These are phyloP conservation scores for Osmoderma eremita DNA, from an alignment of 2,888 invertebrate species.

Conservation along the genomic window DNA sequence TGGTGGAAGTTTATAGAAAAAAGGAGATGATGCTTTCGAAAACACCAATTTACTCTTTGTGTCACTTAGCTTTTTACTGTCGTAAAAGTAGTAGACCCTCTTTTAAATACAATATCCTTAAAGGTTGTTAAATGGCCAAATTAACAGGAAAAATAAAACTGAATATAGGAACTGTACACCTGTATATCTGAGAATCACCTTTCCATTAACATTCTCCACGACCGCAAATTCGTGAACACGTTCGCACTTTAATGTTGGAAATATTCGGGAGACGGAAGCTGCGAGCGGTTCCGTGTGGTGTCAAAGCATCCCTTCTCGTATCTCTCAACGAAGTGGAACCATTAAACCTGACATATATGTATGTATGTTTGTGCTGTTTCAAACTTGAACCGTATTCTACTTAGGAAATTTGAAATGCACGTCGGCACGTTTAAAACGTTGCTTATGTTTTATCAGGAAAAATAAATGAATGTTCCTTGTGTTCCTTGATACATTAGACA, in stretches of 20 bases:
- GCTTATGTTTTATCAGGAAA: neutral
- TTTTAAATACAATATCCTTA: too few species aligned
- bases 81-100: too few species aligned
- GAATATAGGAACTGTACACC: too few species aligned
- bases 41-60: too few species aligned
- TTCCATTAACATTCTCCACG: neutral
- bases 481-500: neutral
- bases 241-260: neutral
- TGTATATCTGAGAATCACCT: neutral
- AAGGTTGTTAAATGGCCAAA: too few species aligned
- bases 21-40: too few species aligned
- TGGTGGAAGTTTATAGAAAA: too few species aligned
- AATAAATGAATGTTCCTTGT: neutral
- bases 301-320: slow-evolving; percentile 25
- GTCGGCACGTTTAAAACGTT: slow-evolving; percentile 17
- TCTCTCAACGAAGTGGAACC: slow-evolving; percentile 21
- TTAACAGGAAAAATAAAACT: too few species aligned
- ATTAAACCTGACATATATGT: slow-evolving; percentile 19
- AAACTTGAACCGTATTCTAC: neutral
- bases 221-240: neutral
- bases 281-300: neutral
- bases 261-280: slow-evolving; percentile 16
- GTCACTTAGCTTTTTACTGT: too few species aligned
- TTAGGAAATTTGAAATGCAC: slow-evolving; percentile 23
- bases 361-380: slow-evolving; percentile 1